phyloP scores from a whole-genome alignment of 1,140 invertebrate genomes.

The Hylaeus anthracinus region DNA sequence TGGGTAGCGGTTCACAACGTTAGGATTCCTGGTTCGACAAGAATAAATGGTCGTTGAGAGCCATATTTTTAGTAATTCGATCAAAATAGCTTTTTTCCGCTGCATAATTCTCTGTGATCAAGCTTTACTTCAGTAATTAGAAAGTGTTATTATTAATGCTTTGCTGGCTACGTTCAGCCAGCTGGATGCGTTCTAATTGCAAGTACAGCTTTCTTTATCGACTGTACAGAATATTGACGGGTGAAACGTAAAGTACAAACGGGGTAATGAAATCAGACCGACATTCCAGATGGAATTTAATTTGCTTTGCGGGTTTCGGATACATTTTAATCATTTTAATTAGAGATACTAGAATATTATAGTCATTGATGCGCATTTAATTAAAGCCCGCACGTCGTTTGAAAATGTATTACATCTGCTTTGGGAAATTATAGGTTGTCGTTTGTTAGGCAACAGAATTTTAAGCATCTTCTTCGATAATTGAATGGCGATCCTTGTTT shows the following conservation, averaged over 20 bases:
- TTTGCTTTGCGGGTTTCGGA: too few relatives aligned
- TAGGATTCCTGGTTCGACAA: slow-evolving; percentile 85
- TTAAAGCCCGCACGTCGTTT: background rate
- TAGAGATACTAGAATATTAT: background rate
- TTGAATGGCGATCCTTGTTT: background rate
- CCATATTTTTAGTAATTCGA: too few relatives aligned
- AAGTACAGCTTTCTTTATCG: background rate
- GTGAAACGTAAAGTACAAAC: background rate
- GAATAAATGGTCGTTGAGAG: background rate
- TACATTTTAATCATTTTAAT: slow-evolving; percentile 1
- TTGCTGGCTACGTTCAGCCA: too few relatives aligned
- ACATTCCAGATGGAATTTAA: background rate
- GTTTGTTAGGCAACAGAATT: background rate
- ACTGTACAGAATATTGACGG: background rate
- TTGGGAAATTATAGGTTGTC: background rate
- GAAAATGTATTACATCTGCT: background rate
- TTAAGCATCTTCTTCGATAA: background rate
- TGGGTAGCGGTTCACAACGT: slow-evolving; percentile 83
- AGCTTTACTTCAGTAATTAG: too few relatives aligned
- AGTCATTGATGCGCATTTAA: background rate
- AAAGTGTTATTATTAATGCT: too few relatives aligned
- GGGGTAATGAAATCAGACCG: background rate
- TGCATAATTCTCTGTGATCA: too few relatives aligned
- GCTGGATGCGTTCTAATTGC: too few relatives aligned
- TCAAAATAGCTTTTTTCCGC: too few relatives aligned